Evolutionary conservation across 2,888 invertebrate genomes (phyloP).

Genomic region (Lysandra bellargus): DNA sequence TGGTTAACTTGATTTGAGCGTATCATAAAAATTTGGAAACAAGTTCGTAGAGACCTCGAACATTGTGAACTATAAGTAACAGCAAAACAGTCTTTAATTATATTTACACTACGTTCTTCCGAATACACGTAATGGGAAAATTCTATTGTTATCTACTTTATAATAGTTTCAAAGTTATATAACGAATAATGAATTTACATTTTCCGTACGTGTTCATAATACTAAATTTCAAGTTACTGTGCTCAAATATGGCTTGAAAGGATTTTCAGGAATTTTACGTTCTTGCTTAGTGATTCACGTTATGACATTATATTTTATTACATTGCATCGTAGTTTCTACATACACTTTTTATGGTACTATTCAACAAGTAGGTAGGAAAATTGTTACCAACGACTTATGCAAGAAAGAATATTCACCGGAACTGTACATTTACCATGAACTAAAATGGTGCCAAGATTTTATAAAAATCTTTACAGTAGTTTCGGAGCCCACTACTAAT

Average conservation of each 20-base stretch:
- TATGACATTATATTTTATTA: no score
- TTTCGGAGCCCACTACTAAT: neutral
- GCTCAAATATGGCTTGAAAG: neutral
- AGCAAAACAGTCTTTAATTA: slow-evolving; percentile 18
- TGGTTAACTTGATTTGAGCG: neutral
- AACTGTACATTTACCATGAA: neutral
- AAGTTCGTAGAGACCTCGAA: slow-evolving; percentile 13
- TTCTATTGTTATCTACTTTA: slow-evolving; percentile 30
- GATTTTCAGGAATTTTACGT: neutral
- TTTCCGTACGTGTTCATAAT: neutral
- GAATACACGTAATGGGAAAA: slow-evolving; percentile 31
- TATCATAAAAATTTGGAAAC: slow-evolving; percentile 1
- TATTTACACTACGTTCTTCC: slow-evolving; percentile 29
- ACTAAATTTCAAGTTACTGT: neutral
- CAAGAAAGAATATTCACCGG: neutral
- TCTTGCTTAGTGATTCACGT: neutral
- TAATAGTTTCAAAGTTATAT: slow-evolving; percentile 30
- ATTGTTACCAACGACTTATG: neutral
- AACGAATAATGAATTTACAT: slow-evolving; percentile 12
- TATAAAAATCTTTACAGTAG: neutral
- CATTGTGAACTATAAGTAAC: slow-evolving; percentile 17
- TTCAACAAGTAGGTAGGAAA: neutral
- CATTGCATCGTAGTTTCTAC: neutral
- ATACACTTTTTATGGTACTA: neutral
- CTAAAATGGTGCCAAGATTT: neutral